A percentile compares a stretch with the other conserved stretches of the same genome.
phyloP scores from a whole-genome alignment of 2,888 invertebrate genomes.

The Shargacucullia verbasci region DNA sequence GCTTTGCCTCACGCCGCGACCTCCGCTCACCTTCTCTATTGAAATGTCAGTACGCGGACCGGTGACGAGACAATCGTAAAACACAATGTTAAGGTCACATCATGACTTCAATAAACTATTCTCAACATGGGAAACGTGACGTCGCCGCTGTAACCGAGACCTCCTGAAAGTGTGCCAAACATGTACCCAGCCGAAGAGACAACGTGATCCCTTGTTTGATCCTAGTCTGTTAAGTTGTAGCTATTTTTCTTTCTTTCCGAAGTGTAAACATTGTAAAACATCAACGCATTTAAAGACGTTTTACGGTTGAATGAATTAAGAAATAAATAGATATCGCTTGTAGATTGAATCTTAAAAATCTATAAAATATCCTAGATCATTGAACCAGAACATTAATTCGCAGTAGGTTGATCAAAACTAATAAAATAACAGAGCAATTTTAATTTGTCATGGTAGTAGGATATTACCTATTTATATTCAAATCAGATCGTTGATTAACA shows the following conservation, averaged over 20 bases:
- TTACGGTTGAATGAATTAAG: constrained; percentile 12
- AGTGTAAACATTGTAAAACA: constrained; percentile 32
- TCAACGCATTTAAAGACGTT: constrained; percentile 16
- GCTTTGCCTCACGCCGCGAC: constrained; percentile 83
- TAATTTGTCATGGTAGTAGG: constrained; percentile 21
- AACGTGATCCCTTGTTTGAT: constrained; percentile 69
- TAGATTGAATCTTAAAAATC: constrained; percentile 16
- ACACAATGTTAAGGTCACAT: constrained; percentile 88
- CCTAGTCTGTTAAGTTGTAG: constrained; percentile 47
- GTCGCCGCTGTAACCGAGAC: constrained; percentile 80
- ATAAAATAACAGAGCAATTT: constrained; percentile 24
- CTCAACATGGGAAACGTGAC: constrained; percentile 86
- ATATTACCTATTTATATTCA: constrained; percentile 33
- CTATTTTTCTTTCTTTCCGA: constrained; percentile 49
- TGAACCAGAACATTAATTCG: constrained; percentile 31
- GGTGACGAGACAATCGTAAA: constrained; percentile 88
- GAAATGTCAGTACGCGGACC: constrained; percentile 87
- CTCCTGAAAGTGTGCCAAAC: constrained; percentile 84
- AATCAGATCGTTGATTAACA: constrained; percentile 30
- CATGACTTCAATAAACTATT: constrained; percentile 89
- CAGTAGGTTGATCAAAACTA: constrained; percentile 11
- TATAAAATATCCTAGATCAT: constrained; percentile 7
- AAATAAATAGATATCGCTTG: constrained; percentile 7
- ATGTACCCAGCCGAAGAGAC: constrained; percentile 73
- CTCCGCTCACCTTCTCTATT: constrained; percentile 86